These are phyloP conservation scores for Drosophila orena DNA, from an alignment of 1,140 invertebrate genomes.

Conservation along the genomic window DNA sequence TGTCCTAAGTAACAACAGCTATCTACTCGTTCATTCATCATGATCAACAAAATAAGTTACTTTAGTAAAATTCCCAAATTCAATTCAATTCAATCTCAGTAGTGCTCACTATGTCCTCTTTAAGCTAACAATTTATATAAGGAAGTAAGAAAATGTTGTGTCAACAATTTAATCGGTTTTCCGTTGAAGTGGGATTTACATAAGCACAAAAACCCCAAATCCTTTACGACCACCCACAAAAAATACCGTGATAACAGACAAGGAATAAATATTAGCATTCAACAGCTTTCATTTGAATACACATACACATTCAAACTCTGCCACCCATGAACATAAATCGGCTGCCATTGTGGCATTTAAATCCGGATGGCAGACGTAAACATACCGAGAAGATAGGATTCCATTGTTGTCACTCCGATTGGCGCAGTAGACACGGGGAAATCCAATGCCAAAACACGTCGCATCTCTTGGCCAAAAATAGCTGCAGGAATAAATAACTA, in stretches of 20 bases:
- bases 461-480: slow-evolving; percentile 45
- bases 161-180: slow-evolving; percentile 13
- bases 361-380: slow-evolving; percentile 22
- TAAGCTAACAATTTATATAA: background rate
- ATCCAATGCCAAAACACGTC: slow-evolving; percentile 43
- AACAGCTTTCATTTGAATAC: slow-evolving; percentile 49
- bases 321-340: slow-evolving; percentile 42
- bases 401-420: slow-evolving; percentile 19
- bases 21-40: too few species aligned
- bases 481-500: slow-evolving; percentile 45
- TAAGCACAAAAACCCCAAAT: slow-evolving; percentile 8
- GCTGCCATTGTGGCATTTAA: slow-evolving; percentile 30
- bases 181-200: slow-evolving; percentile 23
- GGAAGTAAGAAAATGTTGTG: background rate
- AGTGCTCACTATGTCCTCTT: too few species aligned
- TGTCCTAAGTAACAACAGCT: background rate
- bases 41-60: too few species aligned
- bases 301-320: slow-evolving; percentile 20
- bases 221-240: background rate
- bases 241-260: slow-evolving; percentile 1
- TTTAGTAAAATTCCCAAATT: too few species aligned
- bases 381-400: slow-evolving; percentile 16
- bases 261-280: slow-evolving; percentile 46
- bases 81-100: too few species aligned
- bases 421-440: slow-evolving; percentile 26